Base-by-base conservation (phyloP, 2,888 invertebrate species). In the Cistogaster globosa region DNA sequence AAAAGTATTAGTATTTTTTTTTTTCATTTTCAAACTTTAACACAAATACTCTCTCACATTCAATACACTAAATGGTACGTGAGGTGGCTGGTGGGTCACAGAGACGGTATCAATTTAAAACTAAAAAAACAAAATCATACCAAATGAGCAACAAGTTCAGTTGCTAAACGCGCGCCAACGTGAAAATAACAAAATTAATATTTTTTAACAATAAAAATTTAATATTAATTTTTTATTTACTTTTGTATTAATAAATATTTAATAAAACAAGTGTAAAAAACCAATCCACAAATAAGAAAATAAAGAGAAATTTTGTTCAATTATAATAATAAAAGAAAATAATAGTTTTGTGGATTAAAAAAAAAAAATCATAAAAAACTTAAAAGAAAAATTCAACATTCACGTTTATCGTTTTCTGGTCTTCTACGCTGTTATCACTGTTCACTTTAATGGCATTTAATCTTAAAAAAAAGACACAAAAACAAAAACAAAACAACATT, bases 161-260 rank as follows among this genome's bases (percentile, higher is more conserved):
- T 85, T 82, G 82, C 55, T 48, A 79, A 82, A 82, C 78, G 82
- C 75, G 78, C 65, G 65, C 75, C 85, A 72, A 79, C 75, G 85
- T 82, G 78, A 74, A 71, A 75, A 85, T 85, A 85, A 58, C 85
- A 77, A 62, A 53, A 72, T 62, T 2, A 12, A 42, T 42, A 42
- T 12, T 42, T 42, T 42, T 48, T 48, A n/a, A n/a, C 0, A 6
- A 14, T 14, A n/a, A 16, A 6, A 48, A 14, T 16, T 16, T 14
- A 14, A 6, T 14, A 48, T 16, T 5, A 48, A 38, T 68, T 62
- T 48, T 62, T 38, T 32, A 38, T 42, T 9, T 32, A 38, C 2
- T 26, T 22, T 7, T 32, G 8, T 7, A 32, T n/a, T n/a, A n/a
- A n/a, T 32, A 32, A 32, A 63, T 26, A 42, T 42, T 26, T 20